Evolutionary conservation across 2,113 vertebrate genomes (phyloP), one percentile per base, ranked within the genome.

Genomic region (Prietella phreatophila): DNA sequence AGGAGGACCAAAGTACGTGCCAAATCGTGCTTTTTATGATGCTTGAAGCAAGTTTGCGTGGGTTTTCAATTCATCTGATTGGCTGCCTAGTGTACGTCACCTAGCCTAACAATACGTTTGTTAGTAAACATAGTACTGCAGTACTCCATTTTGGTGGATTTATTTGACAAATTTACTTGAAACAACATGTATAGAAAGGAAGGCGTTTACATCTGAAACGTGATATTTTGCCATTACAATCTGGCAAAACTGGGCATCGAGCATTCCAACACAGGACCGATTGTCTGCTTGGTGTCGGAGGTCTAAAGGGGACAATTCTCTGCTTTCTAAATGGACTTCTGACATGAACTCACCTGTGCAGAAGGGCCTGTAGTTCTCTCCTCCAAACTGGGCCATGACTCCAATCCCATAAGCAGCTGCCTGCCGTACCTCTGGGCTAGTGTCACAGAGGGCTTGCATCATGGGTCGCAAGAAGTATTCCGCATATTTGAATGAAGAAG

Each of bases 381-480:
- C 98, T 30, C 98, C 98, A 4, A 96, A 97, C 65, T 99, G 98
- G 5, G 98, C 98, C 96, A 99, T 99, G 85, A 99, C 97, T 0
- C 98, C 98, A 0, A 99, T 94, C 0, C 98, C 98, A 1, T 99
- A 99, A 0, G 98, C 98, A 0, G 98, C 98, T 0, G 98, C 99
- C 90, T 99, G 99, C 63, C 99, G 94, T 0, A 99, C 98, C 92
- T 99, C 99, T 0, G 99, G 97, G 91, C 97, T 99, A 85, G 89
- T 93, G 94, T 99, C 99, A 25, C 97, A 98, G 36, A 99, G 93
- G 0, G 97, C 97, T 88, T 98, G 96, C 36, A 99, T 90, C 97
- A 99, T 97, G 0, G 97, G 97, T 91, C 95, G 92, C 93, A 99
- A 93, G 95, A 99, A 99, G 85, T 96, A 97, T 82, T 99, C 98